Conservation (phyloP, 2,113 vertebrate species). For the Capreolus pygargus region DNA sequence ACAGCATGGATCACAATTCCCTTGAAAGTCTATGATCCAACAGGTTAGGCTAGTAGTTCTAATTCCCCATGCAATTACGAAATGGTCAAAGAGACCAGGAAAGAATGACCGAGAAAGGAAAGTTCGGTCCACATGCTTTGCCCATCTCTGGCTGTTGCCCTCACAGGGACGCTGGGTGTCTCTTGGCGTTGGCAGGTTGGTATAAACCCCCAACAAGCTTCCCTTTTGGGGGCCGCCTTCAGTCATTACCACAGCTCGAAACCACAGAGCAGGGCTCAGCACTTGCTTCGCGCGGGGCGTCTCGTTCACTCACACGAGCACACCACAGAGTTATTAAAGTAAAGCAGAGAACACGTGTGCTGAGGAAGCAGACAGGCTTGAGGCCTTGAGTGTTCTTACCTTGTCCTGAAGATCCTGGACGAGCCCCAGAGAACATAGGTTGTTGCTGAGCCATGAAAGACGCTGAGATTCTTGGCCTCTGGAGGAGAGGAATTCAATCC, state of each 20-base stretch:
- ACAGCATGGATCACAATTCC: not conserved
- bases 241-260: accelerated
- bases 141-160: accelerated
- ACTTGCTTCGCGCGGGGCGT: not conserved
- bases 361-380: not conserved
- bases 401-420: not conserved
- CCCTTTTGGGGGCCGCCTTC: not conserved
- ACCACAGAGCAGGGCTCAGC: not conserved
- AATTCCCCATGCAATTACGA: not conserved
- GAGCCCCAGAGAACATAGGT: not conserved
- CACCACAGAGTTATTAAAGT: not conserved
- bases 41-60: not conserved
- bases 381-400: not conserved
- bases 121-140: not conserved
- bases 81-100: not conserved
- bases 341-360: not conserved
- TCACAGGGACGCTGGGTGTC: not conserved
- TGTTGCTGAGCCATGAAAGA: not conserved
- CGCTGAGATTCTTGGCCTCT: not conserved
- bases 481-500: not conserved
- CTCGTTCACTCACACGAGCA: not conserved
- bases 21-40: not conserved
- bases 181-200: not conserved
- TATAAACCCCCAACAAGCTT: not conserved
- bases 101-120: not conserved